Evolutionary conservation across 2,797 vertebrate genomes (phyloP).

Genomic region (Macrochelys suwanniensis): DNA sequence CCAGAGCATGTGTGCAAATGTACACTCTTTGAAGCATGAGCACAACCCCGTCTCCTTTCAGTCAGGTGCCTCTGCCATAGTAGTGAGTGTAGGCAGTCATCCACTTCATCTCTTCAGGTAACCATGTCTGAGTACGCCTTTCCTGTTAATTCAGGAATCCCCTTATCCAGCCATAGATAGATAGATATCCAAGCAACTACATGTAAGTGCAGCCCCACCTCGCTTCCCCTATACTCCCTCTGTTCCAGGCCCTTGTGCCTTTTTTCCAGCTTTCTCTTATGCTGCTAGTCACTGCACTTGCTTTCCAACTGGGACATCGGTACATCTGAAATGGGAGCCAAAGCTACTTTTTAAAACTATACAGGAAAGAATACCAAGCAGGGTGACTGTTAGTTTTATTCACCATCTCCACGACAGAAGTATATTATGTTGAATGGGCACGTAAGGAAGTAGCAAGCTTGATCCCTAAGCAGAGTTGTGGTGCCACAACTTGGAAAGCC

Average conservation of each 20-base stretch:
- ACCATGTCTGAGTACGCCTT: neutral
- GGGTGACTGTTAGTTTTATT: neutral
- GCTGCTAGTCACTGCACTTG: neutral
- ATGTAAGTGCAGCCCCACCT: neutral
- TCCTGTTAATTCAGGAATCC: neutral
- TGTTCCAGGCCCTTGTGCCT: neutral
- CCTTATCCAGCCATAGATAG: neutral
- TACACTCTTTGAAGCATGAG: neutral
- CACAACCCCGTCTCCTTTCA: neutral
- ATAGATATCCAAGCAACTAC: neutral
- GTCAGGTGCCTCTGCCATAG: neutral
- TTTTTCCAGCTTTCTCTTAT: neutral
- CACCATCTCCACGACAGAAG: neutral
- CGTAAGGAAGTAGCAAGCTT: neutral
- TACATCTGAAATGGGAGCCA: neutral
- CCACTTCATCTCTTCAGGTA: neutral
- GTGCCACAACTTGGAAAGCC: neutral
- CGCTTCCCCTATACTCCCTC: neutral
- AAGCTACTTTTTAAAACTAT: neutral
- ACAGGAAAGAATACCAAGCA: neutral
- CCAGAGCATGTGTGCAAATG: neutral
- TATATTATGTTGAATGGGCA: too few species aligned
- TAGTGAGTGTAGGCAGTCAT: neutral
- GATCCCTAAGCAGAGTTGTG: neutral
- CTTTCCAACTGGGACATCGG: neutral